A percentile compares a stretch with the other conserved stretches of the same genome.
phyloP scores from a whole-genome alignment of 2,797 vertebrate genomes.

The Odontamblyopus rebecca region DNA sequence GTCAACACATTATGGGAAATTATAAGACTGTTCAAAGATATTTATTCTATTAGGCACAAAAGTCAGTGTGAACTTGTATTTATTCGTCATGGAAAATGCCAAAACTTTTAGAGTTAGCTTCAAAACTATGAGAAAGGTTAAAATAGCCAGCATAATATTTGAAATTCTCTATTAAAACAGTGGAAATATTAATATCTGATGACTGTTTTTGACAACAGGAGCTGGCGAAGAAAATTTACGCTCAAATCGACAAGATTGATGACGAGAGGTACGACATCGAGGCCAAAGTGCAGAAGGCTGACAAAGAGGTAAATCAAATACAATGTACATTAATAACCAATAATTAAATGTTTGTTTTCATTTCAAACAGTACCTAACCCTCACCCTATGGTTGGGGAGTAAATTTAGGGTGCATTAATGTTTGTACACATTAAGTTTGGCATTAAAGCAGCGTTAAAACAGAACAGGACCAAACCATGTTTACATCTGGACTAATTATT shows the following conservation, averaged over 20 bases:
- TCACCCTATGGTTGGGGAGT: not conserved
- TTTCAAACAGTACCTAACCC: too few relatives aligned
- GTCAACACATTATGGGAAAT: too few relatives aligned
- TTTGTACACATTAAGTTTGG: not conserved
- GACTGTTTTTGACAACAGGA: slow-evolving; percentile 72
- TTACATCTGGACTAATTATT: too few relatives aligned
- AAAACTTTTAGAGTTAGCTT: not conserved
- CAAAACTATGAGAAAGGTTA: too few relatives aligned
- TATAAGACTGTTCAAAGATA: too few relatives aligned
- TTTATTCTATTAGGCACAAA: too few relatives aligned
- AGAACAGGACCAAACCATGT: too few relatives aligned
- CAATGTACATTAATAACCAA: not conserved
- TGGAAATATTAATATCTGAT: not conserved
- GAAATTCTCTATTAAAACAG: not conserved
- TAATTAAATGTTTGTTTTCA: not conserved
- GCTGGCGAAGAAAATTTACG: slow-evolving; percentile 82
- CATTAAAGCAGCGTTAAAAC: not conserved
- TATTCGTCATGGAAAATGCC: too few relatives aligned
- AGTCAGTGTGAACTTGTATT: too few relatives aligned
- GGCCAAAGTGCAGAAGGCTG: slow-evolving; percentile 82
- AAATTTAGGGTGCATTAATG: not conserved
- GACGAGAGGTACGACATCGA: slow-evolving; percentile 90
- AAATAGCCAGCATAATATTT: too few relatives aligned
- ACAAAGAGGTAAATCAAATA: slow-evolving; percentile 82
- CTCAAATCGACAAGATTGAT: slow-evolving; percentile 84